Evolutionary conservation across 1,140 invertebrate species (phyloP), one percentile per base, ranked within the genome.

Genomic region (Drosophila melanica): DNA sequence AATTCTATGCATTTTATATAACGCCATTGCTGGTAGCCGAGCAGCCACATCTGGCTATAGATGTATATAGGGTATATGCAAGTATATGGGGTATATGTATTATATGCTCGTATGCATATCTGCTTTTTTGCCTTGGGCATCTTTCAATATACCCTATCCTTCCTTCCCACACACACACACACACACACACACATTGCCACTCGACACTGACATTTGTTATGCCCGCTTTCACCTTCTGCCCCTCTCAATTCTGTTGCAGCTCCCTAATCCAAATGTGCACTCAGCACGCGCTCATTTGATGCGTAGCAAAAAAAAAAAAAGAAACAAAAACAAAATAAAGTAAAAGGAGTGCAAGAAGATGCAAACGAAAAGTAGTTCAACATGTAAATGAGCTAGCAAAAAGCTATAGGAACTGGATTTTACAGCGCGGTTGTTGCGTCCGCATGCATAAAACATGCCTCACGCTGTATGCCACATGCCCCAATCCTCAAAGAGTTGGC

Each of bases 1-100:
- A 89, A 86, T 86, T 86, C 81, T 72, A 86, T 86, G 81, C 81
- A 86, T 86, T 86, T 86, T 79, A 86, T 89, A 86, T 86, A 63
- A 75, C 50, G 69, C 55, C 50, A 54, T 45, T 70, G 77, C 71
- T 51, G 57, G 50, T 75, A 81, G 82, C 54, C 11, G 55, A 55
- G 63, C 27, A 41, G 35, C n/a, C 30, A 14, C n/a, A 33, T 44
- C 11, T 9, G 23, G 30, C 12, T 27, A 60, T 37, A 41, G 30
- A 60, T 20, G 65, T 23, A n/a, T 39, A 58, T 39, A 63, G 45
- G 6, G 8, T 59, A 81, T 30, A 62, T 55, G 27, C 63, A 76
- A 64, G 20, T 14, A 8, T 11, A 14, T 30, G n/a, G 23, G 14
- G 4, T 42, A 11, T 42, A 39, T 14, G 20, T 48, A 37, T 33